phyloP scores from a whole-genome alignment of 2,113 vertebrate genomes.

The Tiliqua scincoides region DNA sequence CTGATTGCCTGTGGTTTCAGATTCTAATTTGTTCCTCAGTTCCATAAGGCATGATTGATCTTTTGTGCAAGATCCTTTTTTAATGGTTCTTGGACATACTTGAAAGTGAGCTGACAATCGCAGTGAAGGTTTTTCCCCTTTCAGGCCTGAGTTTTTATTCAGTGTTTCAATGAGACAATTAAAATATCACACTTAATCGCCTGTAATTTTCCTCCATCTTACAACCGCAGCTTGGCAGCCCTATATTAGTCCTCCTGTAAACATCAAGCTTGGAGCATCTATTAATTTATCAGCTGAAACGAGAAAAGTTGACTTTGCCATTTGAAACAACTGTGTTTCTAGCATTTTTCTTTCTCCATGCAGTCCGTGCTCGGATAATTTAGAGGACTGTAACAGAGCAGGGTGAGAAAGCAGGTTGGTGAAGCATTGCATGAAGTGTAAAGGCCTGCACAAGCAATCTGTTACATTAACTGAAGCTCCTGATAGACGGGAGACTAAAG shows the following conservation, averaged over 20 bases:
- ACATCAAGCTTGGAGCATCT: slow-evolving; percentile 11
- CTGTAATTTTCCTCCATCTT: slow-evolving; percentile 21
- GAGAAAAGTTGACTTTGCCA: not conserved
- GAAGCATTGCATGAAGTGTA: not conserved
- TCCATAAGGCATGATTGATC: slow-evolving; percentile 13
- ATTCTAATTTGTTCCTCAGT: slow-evolving; percentile 12
- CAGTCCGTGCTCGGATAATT: not conserved
- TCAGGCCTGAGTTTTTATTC: slow-evolving; percentile 19
- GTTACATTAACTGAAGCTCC: too few relatives aligned
- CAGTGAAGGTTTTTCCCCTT: not conserved
- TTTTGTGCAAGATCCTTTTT: not conserved
- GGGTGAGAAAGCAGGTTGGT: not conserved
- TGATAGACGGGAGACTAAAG: not conserved
- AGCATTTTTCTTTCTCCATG: not conserved
- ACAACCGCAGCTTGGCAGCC: slow-evolving; percentile 11
- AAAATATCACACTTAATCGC: slow-evolving; percentile 36
- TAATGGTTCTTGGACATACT: slow-evolving; percentile 30
- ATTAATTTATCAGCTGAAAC: slow-evolving; percentile 23
- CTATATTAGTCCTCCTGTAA: slow-evolving; percentile 21
- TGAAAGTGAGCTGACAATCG: slow-evolving; percentile 17
- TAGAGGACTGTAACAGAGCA: not conserved
- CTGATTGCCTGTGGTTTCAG: slow-evolving; percentile 35
- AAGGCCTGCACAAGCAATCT: not conserved
- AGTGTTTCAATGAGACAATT: slow-evolving; percentile 24
- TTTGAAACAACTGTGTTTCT: slow-evolving; percentile 3